These are phyloP conservation scores for Cybosia mesomella DNA, from an alignment of 2,888 invertebrate species.

Conservation along the genomic window DNA sequence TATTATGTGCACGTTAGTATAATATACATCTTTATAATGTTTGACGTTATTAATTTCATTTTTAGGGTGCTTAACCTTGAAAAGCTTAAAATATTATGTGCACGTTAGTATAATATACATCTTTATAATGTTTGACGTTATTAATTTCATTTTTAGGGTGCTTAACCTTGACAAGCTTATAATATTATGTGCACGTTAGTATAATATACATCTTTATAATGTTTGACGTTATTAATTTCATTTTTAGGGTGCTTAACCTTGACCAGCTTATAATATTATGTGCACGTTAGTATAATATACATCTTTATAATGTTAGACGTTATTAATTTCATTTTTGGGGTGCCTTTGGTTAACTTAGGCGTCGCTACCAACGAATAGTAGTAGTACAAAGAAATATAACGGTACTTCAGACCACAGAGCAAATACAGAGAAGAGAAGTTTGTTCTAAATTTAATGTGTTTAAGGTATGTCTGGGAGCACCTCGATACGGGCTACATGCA, in stretches of 20 bases:
- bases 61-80: too few species aligned
- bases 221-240: too few species aligned
- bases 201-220: not conserved
- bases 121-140: not conserved
- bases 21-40: not conserved
- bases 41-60: too few species aligned
- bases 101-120: slow-evolving; percentile 89
- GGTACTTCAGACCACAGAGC: too few species aligned
- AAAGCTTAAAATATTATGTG: slow-evolving; percentile 98
- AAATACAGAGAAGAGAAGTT: too few species aligned
- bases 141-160: too few species aligned
- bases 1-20: slow-evolving; percentile 97
- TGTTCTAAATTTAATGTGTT: not conserved
- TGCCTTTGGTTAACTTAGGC: too few species aligned
- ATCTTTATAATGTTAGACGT: not conserved
- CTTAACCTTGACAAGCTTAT: slow-evolving; percentile 97
- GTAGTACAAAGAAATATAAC: too few species aligned
- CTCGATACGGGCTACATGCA: slow-evolving; percentile 98
- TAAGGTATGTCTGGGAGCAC: slow-evolving; percentile 98
- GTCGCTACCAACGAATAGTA: not conserved
- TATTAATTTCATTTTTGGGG: too few species aligned
- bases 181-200: slow-evolving; percentile 98
- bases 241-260: too few species aligned
- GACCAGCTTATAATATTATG: slow-evolving; percentile 98
- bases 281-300: slow-evolving; percentile 92